Conservation (phyloP, 2,797 vertebrate species). For the Phataginus tricuspis region DNA sequence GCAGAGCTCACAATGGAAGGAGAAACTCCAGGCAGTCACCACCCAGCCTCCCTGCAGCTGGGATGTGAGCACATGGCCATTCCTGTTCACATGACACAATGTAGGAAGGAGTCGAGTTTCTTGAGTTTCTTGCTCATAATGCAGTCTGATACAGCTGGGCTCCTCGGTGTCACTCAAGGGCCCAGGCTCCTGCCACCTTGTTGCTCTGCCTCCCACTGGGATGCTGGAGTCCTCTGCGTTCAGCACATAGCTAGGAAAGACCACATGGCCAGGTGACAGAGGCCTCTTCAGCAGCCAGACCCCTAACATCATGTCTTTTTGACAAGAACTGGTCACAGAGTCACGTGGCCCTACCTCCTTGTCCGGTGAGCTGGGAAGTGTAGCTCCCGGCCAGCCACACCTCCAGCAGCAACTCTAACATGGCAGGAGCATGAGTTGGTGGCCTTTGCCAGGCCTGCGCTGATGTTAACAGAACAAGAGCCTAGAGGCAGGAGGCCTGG, state of each 20-base stretch:
- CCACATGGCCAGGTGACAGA: rapidly evolving
- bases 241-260: neutral
- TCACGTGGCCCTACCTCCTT: rapidly evolving
- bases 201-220: neutral
- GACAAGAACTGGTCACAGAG: rapidly evolving
- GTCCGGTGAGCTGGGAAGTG: rapidly evolving
- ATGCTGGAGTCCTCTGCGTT: neutral
- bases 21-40: too few relatives aligned
- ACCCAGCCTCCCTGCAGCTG: neutral
- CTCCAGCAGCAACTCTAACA: neutral
- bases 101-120: too few relatives aligned
- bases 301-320: rapidly evolving
- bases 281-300: rapidly evolving
- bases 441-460: rapidly evolving
- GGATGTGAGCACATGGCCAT: rapidly evolving
- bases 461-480: neutral
- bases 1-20: neutral
- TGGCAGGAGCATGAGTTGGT: neutral
- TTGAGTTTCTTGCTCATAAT: too few relatives aligned
- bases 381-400: neutral
- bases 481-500: neutral
- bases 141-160: too few relatives aligned
- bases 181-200: neutral
- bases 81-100: too few relatives aligned
- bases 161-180: neutral